A percentile compares a stretch with the other conserved stretches of the same genome.
Evolutionary conservation across 1,140 invertebrate genomes (phyloP).

Genomic region (Thaumatotibia leucotreta): DNA sequence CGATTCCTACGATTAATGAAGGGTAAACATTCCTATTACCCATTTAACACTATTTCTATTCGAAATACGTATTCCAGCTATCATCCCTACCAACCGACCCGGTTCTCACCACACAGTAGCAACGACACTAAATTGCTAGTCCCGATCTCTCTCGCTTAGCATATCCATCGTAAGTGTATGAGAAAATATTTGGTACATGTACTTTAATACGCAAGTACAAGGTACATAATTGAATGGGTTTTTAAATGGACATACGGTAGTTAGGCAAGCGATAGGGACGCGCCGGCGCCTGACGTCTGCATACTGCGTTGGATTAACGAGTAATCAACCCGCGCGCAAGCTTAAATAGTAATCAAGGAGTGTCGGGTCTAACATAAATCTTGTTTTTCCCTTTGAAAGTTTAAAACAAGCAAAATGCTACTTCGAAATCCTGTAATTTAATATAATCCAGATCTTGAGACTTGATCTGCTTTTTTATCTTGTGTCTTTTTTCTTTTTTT

Average conservation of each 20-base stretch:
- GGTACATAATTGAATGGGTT: background rate
- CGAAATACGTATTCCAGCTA: background rate
- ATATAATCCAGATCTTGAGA: no score
- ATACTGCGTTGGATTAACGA: slow-evolving; percentile 8
- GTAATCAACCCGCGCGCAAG: background rate
- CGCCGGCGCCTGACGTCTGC: background rate
- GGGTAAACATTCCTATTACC: no score
- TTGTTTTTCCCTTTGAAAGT: background rate
- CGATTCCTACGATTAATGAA: no score
- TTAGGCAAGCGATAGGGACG: background rate
- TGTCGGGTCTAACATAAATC: background rate
- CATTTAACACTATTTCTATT: no score
- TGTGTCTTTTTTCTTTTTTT: no score
- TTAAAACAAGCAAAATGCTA: no score
- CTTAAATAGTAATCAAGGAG: background rate
- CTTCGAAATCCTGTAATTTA: no score
- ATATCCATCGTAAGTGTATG: background rate
- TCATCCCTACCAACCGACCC: slow-evolving; percentile 32
- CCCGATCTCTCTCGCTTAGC: background rate
- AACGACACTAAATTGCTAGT: slow-evolving; percentile 63
- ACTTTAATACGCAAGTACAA: background rate
- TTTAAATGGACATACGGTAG: background rate
- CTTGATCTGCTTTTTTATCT: no score
- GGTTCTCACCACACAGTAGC: slow-evolving; percentile 41
- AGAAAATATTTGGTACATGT: background rate